phyloP scores from a whole-genome alignment of 2,888 invertebrate genomes.

The Lasioglossum leucozonium region DNA sequence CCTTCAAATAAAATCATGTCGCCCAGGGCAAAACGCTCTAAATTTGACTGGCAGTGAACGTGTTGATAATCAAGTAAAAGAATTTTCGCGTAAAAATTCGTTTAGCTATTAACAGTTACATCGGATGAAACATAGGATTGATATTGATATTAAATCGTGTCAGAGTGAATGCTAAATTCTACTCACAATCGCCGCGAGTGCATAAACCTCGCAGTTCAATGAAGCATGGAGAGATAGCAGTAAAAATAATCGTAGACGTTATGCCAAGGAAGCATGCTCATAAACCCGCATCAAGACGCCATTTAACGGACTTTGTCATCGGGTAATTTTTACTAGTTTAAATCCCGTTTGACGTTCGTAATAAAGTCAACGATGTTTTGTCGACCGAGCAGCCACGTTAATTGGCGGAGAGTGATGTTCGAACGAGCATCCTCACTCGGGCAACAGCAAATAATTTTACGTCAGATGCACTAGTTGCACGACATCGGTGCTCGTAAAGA shows the following conservation, averaged over 20 bases:
- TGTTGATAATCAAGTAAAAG: too few relatives aligned
- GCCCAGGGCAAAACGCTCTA: too few relatives aligned
- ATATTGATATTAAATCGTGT: too few relatives aligned
- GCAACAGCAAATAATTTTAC: conserved; percentile 24
- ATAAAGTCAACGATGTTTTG: neutral
- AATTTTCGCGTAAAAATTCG: too few relatives aligned
- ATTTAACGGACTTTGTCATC: neutral
- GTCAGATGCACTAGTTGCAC: conserved; percentile 16
- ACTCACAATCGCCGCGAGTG: neutral
- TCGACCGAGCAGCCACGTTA: neutral
- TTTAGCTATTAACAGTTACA: too few relatives aligned
- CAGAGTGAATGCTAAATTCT: neutral
- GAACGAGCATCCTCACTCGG: neutral
- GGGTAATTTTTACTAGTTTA: neutral
- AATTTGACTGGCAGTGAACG: too few relatives aligned
- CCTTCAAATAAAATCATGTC: too few relatives aligned
- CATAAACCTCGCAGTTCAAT: neutral
- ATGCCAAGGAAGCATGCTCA: neutral
- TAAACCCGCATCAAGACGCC: neutral
- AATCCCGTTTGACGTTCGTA: neutral
- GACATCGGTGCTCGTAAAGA: conserved; percentile 41
- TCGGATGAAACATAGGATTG: too few relatives aligned
- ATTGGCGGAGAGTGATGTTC: neutral
- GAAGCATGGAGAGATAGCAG: neutral
- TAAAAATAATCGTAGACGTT: neutral